These are phyloP conservation scores for Planococcus citri DNA, from an alignment of 1,140 invertebrate species.

Conservation along the genomic window DNA sequence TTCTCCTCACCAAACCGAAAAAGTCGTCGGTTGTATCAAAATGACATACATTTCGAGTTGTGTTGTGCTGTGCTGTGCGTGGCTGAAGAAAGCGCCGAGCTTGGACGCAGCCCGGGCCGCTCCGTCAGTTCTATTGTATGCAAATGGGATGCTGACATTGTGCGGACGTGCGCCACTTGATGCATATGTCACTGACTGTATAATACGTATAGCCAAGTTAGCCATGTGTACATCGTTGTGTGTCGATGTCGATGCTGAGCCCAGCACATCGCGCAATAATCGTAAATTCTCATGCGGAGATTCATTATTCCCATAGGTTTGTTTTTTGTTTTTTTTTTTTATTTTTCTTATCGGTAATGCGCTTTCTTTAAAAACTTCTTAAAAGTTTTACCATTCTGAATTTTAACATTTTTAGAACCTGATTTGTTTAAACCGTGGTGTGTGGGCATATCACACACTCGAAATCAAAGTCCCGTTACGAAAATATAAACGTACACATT, in stretches of 20 bases:
- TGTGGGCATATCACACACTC: not conserved
- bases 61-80: too few species aligned
- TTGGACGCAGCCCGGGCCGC: not conserved
- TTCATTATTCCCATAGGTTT: slow-evolving; percentile 1
- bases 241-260: too few species aligned
- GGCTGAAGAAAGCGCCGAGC: not conserved
- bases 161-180: not conserved
- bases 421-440: not conserved
- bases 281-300: not conserved
- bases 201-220: too few species aligned
- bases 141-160: not conserved
- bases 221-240: too few species aligned
- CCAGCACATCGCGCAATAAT: not conserved
- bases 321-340: too few species aligned
- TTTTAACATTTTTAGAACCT: not conserved
- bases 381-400: not conserved
- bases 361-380: slow-evolving; percentile 6
- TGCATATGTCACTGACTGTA: not conserved
- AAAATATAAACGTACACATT: slow-evolving; percentile 1
- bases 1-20: not conserved
- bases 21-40: not conserved
- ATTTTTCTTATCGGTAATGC: slow-evolving; percentile 2
- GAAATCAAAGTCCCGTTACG: slow-evolving; percentile 6
- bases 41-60: not conserved
- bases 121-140: not conserved